These are phyloP conservation scores for Pharmacophagus antenor DNA, from an alignment of 2,888 invertebrate genomes.

Conservation along the genomic window DNA sequence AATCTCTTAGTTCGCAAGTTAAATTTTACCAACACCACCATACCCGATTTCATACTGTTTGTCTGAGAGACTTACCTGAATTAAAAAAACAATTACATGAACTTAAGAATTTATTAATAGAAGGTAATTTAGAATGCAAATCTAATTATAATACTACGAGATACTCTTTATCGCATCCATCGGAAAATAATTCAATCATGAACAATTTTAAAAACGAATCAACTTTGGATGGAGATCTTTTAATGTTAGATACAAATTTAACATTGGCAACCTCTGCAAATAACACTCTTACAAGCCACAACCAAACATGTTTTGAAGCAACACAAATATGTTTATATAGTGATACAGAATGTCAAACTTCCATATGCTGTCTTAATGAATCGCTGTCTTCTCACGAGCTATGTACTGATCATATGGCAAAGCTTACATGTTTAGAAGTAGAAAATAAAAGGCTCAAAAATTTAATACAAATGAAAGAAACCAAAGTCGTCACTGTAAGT, in stretches of 20 bases:
- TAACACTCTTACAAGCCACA: conserved; percentile 57
- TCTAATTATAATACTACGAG: conserved; percentile 54
- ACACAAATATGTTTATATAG: conserved; percentile 51
- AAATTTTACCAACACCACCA: conserved; percentile 67
- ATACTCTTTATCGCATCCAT: conserved; percentile 59
- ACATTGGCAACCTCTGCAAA: conserved; percentile 58
- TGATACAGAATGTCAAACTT: conserved; percentile 55
- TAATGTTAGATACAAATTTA: conserved; percentile 73
- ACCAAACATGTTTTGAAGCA: conserved; percentile 63
- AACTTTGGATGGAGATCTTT: conserved; percentile 63
- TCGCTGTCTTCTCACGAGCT: not conserved
- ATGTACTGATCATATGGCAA: conserved; percentile 31
- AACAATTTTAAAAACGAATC: conserved; percentile 63
- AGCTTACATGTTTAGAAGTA: conserved; percentile 44
- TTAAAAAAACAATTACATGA: conserved; percentile 60
- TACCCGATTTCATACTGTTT: conserved; percentile 61
- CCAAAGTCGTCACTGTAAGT: conserved; percentile 36
- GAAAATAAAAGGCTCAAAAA: conserved; percentile 54
- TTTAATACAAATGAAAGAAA: conserved; percentile 33
- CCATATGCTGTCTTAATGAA: conserved; percentile 30
- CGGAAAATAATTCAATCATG: conserved; percentile 51
- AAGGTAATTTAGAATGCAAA: conserved; percentile 41
- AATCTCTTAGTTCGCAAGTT: conserved; percentile 61
- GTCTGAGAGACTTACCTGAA: conserved; percentile 66
- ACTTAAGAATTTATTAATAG: conserved; percentile 56